Conservation (phyloP, 2,113 vertebrate genomes). For the Proterorhinus semilunaris region DNA sequence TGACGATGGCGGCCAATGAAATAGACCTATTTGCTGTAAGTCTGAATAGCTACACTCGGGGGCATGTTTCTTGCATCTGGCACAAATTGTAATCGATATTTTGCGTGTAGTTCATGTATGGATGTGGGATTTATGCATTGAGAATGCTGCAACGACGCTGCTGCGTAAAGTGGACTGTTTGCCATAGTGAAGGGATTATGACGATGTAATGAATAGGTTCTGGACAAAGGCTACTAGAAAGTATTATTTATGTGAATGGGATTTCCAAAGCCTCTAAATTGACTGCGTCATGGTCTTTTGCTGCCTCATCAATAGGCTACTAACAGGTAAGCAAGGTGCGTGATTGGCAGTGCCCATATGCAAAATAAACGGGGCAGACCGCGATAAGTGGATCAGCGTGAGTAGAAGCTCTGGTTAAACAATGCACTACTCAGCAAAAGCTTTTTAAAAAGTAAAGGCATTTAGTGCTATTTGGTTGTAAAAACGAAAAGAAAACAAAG, state of each 20-base stretch:
- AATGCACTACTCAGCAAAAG: conserved; percentile 16
- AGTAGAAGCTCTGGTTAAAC: conserved; percentile 22
- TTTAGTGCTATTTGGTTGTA: background rate
- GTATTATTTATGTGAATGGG: conserved; percentile 13
- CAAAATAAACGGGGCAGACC: conserved; percentile 16
- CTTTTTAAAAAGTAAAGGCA: background rate
- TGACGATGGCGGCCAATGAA: conserved; percentile 85
- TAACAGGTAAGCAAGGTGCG: conserved; percentile 30
- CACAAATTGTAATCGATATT: background rate
- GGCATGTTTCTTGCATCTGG: background rate
- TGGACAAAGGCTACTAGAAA: background rate
- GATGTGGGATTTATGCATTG: conserved; percentile 1
- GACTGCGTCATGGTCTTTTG: conserved; percentile 13
- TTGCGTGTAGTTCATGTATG: conserved; percentile 18
- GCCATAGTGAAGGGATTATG: conserved; percentile 16
- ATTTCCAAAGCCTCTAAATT: background rate
- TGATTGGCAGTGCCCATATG: background rate
- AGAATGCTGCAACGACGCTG: conserved; percentile 18
- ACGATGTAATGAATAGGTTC: conserved; percentile 2
- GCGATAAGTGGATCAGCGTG: conserved; percentile 54
- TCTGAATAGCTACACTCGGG: conserved; percentile 23
- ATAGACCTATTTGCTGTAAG: conserved; percentile 82
- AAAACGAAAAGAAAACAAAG: background rate
- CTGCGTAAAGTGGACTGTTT: conserved; percentile 11
- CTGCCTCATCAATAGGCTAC: conserved; percentile 11